phyloP scores from a whole-genome alignment of 2,797 vertebrate genomes.

The Ambastaia sidthimunki region DNA sequence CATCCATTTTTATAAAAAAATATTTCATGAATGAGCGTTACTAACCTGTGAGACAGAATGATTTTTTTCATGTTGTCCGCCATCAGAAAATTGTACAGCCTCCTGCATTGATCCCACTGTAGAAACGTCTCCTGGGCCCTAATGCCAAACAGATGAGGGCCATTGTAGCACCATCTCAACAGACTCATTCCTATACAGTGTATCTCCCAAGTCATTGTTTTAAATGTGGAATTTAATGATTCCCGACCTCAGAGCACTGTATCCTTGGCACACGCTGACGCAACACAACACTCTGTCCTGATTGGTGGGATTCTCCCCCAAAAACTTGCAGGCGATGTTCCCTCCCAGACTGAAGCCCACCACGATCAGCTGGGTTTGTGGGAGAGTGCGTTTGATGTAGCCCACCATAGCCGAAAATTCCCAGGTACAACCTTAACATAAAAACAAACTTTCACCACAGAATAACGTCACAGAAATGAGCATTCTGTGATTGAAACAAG shows the following conservation, averaged over 20 bases:
- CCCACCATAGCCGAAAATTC: slow-evolving; percentile 96
- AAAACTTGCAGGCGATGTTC: slow-evolving; percentile 97
- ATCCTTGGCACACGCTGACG: slow-evolving; percentile 96
- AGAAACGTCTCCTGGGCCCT: slow-evolving; percentile 96
- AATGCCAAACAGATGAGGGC: neutral
- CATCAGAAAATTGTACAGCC: slow-evolving; percentile 95
- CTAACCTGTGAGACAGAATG: slow-evolving; percentile 91
- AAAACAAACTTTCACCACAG: too few species aligned
- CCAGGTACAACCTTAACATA: slow-evolving; percentile 88
- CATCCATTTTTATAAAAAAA: too few species aligned
- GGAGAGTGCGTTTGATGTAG: slow-evolving; percentile 91
- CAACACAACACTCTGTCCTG: slow-evolving; percentile 96
- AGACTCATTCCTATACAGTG: neutral
- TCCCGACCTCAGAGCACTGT: slow-evolving; percentile 90
- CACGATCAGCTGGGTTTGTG: slow-evolving; percentile 87
- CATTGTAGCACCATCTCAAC: neutral
- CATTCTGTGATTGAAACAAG: neutral
- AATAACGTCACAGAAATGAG: slow-evolving; percentile 1
- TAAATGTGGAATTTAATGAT: slow-evolving; percentile 58
- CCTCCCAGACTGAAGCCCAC: slow-evolving; percentile 97
- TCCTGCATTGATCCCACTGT: slow-evolving; percentile 93
- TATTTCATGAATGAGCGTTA: neutral
- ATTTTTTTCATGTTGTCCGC: slow-evolving; percentile 97
- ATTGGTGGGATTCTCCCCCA: slow-evolving; percentile 90
- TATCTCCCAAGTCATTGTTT: neutral